Percentiles rank a stretch among this genome's conserved stretches.
Evolutionary conservation across 2,888 invertebrate genomes (phyloP).

Genomic region (Agrochola lota): DNA sequence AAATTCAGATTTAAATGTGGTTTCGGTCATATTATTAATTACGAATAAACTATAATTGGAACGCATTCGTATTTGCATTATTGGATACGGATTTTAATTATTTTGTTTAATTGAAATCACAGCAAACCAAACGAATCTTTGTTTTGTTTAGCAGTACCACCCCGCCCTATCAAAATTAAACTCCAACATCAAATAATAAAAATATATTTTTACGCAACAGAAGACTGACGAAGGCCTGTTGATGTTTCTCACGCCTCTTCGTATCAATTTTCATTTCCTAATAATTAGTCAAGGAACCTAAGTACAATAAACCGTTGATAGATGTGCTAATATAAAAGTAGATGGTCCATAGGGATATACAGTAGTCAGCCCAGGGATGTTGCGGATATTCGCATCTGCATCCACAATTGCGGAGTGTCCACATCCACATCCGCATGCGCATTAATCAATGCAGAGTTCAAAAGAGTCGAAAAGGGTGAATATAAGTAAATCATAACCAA

Average conservation of each 20-base stretch:
- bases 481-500: too few species aligned
- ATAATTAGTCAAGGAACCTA: conserved; percentile 3
- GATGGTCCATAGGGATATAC: neutral
- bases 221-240: conserved; percentile 24
- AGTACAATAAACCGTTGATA: neutral
- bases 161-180: conserved; percentile 2
- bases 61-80: conserved; percentile 53
- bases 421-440: too few species aligned
- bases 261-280: conserved; percentile 6
- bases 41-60: conserved; percentile 66
- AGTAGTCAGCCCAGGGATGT: neutral
- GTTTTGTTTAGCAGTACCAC: conserved; percentile 7
- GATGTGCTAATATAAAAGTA: neutral
- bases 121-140: conserved; percentile 22
- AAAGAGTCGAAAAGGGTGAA: too few species aligned
- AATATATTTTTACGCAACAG: conserved; percentile 23
- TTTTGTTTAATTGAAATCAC: conserved; percentile 36
- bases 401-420: too few species aligned
- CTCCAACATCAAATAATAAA: conserved; percentile 29
- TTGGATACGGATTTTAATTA: conserved; percentile 43
- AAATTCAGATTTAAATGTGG: conserved; percentile 67
- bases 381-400: too few species aligned
- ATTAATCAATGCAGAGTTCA: too few species aligned
- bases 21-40: conserved; percentile 62
- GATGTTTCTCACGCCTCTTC: conserved; percentile 18